Evolutionary conservation across 2,888 invertebrate genomes (phyloP).

Genomic region (Smittia aterrima): DNA sequence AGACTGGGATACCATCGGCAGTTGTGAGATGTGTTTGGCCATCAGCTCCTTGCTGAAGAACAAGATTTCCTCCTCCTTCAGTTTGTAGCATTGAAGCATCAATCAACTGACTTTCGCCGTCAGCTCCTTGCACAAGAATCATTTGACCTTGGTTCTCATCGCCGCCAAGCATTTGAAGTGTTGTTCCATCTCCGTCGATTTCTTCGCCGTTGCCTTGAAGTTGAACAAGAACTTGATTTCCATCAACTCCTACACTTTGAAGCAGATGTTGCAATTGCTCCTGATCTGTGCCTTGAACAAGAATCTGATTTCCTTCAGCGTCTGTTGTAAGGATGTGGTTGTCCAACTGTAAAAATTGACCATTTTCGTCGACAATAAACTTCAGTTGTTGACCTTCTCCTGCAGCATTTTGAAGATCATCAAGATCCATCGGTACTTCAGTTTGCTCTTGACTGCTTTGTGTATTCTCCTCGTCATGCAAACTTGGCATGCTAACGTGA

Average conservation of each 20-base stretch:
- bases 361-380: constrained; percentile 54
- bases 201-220: constrained; percentile 52
- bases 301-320: constrained; percentile 54
- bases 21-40: constrained; percentile 50
- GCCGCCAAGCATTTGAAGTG: constrained; percentile 54
- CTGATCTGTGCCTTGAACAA: constrained; percentile 52
- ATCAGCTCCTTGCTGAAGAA: constrained; percentile 47
- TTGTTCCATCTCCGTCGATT: constrained; percentile 51
- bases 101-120: constrained; percentile 54
- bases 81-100: constrained; percentile 54
- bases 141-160: constrained; percentile 50
- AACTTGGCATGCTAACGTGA: constrained; percentile 54
- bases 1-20: constrained; percentile 55
- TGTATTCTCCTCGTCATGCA: constrained; percentile 52
- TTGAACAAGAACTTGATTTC: constrained; percentile 36
- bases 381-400: constrained; percentile 53
- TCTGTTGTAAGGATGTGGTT: constrained; percentile 54
- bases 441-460: constrained; percentile 44
- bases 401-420: constrained; percentile 54
- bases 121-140: constrained; percentile 54
- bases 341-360: constrained; percentile 53
- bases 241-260: constrained; percentile 52
- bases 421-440: constrained; percentile 51
- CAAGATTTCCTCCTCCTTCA: constrained; percentile 54
- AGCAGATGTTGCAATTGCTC: constrained; percentile 54